phyloP scores from a whole-genome alignment of 2,888 invertebrate species.

The Heliconius ismenius region DNA sequence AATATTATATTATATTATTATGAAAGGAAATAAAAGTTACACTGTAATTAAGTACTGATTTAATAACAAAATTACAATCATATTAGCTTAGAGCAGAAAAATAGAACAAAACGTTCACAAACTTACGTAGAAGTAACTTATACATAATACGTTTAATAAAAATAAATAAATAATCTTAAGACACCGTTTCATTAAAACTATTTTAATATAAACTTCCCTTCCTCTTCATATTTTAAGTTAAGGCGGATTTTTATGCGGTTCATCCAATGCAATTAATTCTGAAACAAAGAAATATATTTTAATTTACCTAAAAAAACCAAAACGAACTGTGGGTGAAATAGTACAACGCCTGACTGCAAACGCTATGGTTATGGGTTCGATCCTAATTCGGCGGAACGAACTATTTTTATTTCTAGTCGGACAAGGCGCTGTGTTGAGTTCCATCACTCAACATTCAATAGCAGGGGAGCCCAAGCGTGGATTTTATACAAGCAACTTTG shows the following conservation, averaged over 20 bases:
- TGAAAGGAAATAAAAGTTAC: constrained; percentile 13
- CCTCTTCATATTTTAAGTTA: constrained; percentile 29
- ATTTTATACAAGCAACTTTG: too few species aligned
- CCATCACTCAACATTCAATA: too few species aligned
- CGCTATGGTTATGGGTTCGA: too few species aligned
- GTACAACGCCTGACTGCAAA: background rate
- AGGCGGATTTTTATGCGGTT: constrained; percentile 39
- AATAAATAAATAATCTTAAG: constrained; percentile 35
- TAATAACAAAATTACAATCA: constrained; percentile 35
- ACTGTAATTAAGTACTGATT: constrained; percentile 41
- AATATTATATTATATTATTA: background rate
- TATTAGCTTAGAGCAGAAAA: constrained; percentile 29
- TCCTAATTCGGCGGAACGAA: too few species aligned
- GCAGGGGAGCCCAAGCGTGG: too few species aligned
- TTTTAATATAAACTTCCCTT: constrained; percentile 34
- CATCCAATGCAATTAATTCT: constrained; percentile 34
- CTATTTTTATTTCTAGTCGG: too few species aligned
- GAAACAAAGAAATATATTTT: constrained; percentile 34
- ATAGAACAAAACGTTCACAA: constrained; percentile 22
- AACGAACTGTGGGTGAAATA: too few species aligned
- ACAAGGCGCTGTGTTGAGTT: too few species aligned
- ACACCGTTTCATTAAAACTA: constrained; percentile 33
- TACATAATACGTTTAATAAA: constrained; percentile 1
- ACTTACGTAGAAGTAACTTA: constrained; percentile 33
- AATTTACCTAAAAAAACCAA: too few species aligned